These are phyloP conservation scores for Paradisaea rubra DNA, from an alignment of 2,113 vertebrate species.

Conservation along the genomic window DNA sequence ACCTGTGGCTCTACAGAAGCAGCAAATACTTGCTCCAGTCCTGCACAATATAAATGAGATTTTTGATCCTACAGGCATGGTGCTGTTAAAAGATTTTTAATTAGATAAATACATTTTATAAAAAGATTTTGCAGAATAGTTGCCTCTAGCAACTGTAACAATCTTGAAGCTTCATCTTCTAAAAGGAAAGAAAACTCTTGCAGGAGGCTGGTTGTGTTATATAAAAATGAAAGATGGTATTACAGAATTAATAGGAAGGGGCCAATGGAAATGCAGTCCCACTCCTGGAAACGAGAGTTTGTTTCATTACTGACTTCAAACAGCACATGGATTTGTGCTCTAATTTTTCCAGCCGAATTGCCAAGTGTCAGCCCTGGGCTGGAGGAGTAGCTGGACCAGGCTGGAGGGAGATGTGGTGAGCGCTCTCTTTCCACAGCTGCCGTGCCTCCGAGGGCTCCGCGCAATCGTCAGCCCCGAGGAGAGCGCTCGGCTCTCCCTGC, in stretches of 20 bases:
- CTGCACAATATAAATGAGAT: neutral
- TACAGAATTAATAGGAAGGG: conserved; percentile 12
- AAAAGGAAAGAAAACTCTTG: conserved; percentile 24
- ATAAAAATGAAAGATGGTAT: neutral
- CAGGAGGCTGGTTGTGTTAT: neutral
- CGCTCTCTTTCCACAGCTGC: neutral
- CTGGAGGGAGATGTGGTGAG: neutral
- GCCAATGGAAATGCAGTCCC: conserved; percentile 22
- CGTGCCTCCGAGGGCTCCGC: neutral
- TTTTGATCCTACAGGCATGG: conserved; percentile 30
- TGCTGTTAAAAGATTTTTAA: conserved; percentile 60
- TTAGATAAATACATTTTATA: conserved; percentile 68
- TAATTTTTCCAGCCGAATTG: conserved; percentile 11
- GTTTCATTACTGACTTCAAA: conserved; percentile 26
- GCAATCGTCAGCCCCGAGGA: neutral
- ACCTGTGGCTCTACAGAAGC: neutral
- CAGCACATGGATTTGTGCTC: conserved; percentile 11
- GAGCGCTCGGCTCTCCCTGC: neutral
- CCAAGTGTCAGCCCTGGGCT: conserved; percentile 1
- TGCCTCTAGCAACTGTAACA: conserved; percentile 49
- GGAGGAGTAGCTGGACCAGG: neutral
- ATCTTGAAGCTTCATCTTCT: conserved; percentile 36
- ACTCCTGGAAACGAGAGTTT: conserved; percentile 31
- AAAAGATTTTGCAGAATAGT: conserved; percentile 54
- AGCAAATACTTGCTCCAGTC: neutral